phyloP scores from a whole-genome alignment of 2,113 vertebrate species.

The Gyps fulvus region DNA sequence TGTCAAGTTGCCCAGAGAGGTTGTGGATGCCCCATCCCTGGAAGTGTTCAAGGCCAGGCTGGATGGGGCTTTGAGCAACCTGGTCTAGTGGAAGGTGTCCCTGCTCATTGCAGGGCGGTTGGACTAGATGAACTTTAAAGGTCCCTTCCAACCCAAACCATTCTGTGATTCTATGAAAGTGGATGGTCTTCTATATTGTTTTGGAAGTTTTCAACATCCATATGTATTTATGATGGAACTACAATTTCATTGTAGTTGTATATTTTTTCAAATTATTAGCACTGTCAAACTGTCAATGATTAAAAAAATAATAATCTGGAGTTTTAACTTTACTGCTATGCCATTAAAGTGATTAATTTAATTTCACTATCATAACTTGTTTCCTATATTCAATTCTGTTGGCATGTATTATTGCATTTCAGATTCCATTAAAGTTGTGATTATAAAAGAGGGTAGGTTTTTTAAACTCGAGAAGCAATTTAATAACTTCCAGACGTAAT shows the following conservation, averaged over 20 bases:
- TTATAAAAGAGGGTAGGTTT: not conserved
- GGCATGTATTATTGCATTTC: not conserved
- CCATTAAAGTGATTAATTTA: not conserved
- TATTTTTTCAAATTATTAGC: not conserved
- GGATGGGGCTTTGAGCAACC: not conserved
- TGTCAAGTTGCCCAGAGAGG: not conserved
- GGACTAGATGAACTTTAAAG: not conserved
- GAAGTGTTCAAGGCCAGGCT: not conserved
- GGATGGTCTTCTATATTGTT: not conserved
- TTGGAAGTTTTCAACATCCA: not conserved
- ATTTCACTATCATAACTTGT: not conserved
- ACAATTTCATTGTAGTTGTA: not conserved
- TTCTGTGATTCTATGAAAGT: not conserved
- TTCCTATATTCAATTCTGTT: conserved; percentile 14
- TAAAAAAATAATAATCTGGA: not conserved
- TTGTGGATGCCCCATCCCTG: not conserved
- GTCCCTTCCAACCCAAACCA: not conserved
- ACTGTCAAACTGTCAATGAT: not conserved
- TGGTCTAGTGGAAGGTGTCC: not conserved
- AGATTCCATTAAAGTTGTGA: not conserved
- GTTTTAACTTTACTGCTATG: not conserved
- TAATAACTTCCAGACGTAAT: not conserved
- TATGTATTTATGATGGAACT: not conserved
- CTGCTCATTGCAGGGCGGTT: not conserved
- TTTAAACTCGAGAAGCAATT: conserved; percentile 20